Percentiles rank a stretch among this genome's conserved stretches.
Evolutionary conservation across 37 sponge, comb jelly and placozoan genomes (phyloP).

Genomic region (Axinella damicornis): DNA sequence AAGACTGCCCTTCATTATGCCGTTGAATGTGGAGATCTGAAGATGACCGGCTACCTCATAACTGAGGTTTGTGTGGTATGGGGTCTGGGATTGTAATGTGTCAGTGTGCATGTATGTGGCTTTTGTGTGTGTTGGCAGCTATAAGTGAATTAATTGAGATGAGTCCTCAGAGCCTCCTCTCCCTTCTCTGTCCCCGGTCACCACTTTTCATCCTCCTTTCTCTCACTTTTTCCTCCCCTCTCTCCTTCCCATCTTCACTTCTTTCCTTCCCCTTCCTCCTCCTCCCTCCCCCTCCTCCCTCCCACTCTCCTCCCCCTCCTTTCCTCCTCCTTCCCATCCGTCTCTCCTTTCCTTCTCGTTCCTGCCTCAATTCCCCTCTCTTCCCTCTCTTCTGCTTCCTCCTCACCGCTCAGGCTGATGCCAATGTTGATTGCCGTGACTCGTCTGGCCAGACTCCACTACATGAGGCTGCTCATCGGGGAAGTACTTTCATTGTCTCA

Average conservation of each 20-base stretch:
- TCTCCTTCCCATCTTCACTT: too few species aligned
- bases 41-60: slow-evolving; percentile 76
- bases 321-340: not conserved
- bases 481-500: slow-evolving; percentile 39
- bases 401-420: slow-evolving; percentile 30
- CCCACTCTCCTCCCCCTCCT: not conserved
- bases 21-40: slow-evolving; percentile 82
- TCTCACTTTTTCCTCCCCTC: too few species aligned
- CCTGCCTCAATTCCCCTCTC: not conserved
- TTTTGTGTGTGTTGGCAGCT: too few species aligned
- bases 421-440: slow-evolving; percentile 60
- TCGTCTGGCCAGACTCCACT: slow-evolving; percentile 80
- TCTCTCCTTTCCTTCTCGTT: not conserved
- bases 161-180: too few species aligned
- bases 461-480: slow-evolving; percentile 65
- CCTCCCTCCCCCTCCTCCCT: too few species aligned
- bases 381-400: not conserved
- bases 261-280: too few species aligned
- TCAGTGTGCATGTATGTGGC: too few species aligned
- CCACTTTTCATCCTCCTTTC: too few species aligned
- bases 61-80: slow-evolving; percentile 61
- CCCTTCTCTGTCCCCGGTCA: too few species aligned
- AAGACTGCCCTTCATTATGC: slow-evolving; percentile 83
- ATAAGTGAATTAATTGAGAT: too few species aligned
- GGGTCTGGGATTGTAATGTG: slow-evolving; percentile 23